Evolutionary conservation across 2,888 invertebrate genomes (phyloP), one percentile per base, ranked within the genome.

Genomic region (Leuctra nigra): DNA sequence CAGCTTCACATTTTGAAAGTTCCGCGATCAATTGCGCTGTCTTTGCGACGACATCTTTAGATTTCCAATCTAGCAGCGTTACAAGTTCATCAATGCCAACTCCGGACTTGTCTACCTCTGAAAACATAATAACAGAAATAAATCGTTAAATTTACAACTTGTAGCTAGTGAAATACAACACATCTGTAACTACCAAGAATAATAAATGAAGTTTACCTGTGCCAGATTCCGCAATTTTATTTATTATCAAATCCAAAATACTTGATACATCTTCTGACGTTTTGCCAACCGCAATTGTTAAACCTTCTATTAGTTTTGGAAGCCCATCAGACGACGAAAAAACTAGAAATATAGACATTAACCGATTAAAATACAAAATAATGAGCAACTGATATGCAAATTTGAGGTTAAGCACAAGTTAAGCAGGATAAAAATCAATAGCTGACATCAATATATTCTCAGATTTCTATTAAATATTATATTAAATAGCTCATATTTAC

Each of bases 21-120:
- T 92, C 91, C 0, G 92, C 90, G 16, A 89, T 80, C 22, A 86
- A 81, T 73, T 88, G 83, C 14, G 85, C 79, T 20, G 81, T 78
- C 64, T 72, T 72, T 7, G 68, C 68, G 23, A 70, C 64, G 13
- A 72, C 61, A 35, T 61, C 62, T 22, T 47, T 48, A 53, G 55
- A 46, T 52, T 60, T 56, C 62, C 62, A 60, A n/a, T 56, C 48
- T 22, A 59, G 35, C 6, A 59, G 38, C 2, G n/a, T 44, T 25
- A 53, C 52, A 9, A 55, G 33, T 33, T 55, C 36, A 9, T 25
- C 36, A n/a, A 47, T 38, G 29, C 52, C 4, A 38, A 41, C 24
- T 22, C 18, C 18, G 23, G 38, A 20, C 20, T 39, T 56, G 18
- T 55, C 52, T 53, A 38, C 7, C 9, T 23, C 44, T 23, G 23